Base-by-base conservation (phyloP, 2,113 vertebrate species). In the Aptenodytes forsteri region DNA sequence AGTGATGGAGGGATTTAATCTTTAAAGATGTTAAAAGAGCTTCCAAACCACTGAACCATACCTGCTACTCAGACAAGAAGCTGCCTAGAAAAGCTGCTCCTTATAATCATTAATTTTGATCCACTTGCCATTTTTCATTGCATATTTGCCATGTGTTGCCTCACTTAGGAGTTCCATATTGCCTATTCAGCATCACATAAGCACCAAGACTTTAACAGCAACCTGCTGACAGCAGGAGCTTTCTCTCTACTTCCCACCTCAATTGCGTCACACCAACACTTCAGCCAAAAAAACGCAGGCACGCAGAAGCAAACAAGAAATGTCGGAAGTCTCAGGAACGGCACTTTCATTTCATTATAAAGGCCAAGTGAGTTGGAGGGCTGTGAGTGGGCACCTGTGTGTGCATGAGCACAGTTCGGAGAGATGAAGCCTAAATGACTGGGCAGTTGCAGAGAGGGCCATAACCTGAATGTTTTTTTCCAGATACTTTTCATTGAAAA, bases 1-100 rank as follows among this genome's bases (percentile, higher is more conserved):
- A 93, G n/a, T 0, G 13, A 42, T 26, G 54, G 83, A 79, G 56
- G 72, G 34, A 67, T 96, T 93, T 91, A 82, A 93, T 96, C 94
- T 91, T 67, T 42, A 52, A 83, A 87, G 81, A 52, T 7, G 20
- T 87, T 87, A 84, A 89, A 91, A 94, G 81, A 89, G 27, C 19
- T 36, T 46, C 64, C 73, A 87, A 76, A 49, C 90, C 78, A n/a
- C 82, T 10, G 5, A 49, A 59, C 52, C 83, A 55, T 34, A 32
- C 50, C 36, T 22, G 42, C 65, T 88, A 34, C 17, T 38, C 44
- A 54, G 50, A 44, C 26, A 49, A 87, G 55, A 47, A 13, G 38
- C n/a, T 59, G 34, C 36, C n/a, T 72, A 71, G 69, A 83, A 62
- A 87, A 85, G 46, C 81, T 83, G 78, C 38, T 83, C 38, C 73